These are phyloP conservation scores for Tenodera sinensis DNA, from an alignment of 2,888 invertebrate genomes.

Conservation along the genomic window DNA sequence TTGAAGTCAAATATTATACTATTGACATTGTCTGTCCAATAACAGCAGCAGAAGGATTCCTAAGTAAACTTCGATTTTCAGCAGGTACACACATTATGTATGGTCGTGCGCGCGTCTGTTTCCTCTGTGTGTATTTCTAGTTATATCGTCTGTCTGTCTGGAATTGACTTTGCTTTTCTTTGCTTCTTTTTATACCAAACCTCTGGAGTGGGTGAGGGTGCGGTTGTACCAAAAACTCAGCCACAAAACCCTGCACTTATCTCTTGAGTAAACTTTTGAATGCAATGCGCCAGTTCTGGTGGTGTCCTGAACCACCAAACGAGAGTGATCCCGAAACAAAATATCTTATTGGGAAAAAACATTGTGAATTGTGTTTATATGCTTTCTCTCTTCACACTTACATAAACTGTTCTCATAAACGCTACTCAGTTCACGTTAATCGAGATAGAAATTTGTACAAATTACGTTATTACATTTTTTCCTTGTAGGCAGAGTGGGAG, in stretches of 20 bases:
- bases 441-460: too few species aligned
- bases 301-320: too few species aligned
- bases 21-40: conserved; percentile 7
- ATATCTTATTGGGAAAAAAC: too few species aligned
- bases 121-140: conserved; percentile 5
- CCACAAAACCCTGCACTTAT: not conserved
- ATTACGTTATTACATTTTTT: too few species aligned
- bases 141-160: not conserved
- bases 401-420: too few species aligned
- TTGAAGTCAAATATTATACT: not conserved
- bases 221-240: not conserved
- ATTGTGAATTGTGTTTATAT: too few species aligned
- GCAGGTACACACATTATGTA: not conserved
- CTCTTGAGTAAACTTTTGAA: not conserved
- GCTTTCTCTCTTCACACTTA: too few species aligned
- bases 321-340: too few species aligned
- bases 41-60: not conserved
- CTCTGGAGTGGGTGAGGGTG: not conserved
- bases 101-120: not conserved
- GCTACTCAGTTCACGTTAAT: too few species aligned
- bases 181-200: not conserved
- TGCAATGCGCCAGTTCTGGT: not conserved
- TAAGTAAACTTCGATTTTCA: conserved; percentile 14
- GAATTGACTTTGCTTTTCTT: not conserved
- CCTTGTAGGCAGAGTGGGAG: too few species aligned